Conservation (phyloP, 2,797 vertebrate genomes). For the Choloepus didactylus region DNA sequence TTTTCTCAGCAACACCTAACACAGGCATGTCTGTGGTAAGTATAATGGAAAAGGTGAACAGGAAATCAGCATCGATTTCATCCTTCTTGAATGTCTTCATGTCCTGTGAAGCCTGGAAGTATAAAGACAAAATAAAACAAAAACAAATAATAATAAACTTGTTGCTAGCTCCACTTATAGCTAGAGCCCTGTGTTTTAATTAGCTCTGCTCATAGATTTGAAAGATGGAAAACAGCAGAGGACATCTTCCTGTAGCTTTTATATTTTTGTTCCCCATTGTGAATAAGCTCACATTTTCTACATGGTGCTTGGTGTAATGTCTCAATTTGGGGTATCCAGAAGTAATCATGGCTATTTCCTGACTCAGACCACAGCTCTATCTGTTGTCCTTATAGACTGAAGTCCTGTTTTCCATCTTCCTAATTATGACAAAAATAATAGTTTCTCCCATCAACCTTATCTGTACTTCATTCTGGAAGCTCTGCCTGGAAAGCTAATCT, state of each 20-base stretch:
- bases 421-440: neutral
- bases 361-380: neutral
- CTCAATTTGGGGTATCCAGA: neutral
- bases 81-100: neutral
- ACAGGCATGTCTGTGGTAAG: fast-evolving
- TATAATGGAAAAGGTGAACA: neutral
- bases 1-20: neutral
- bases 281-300: neutral
- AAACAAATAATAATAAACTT: neutral
- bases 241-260: neutral
- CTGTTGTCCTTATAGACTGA: neutral
- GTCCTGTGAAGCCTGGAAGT: neutral
- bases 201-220: neutral
- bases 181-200: neutral
- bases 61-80: neutral
- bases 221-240: neutral
- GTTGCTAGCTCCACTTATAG: neutral
- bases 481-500: neutral
- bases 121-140: neutral
- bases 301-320: fast-evolving
- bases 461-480: neutral
- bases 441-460: neutral
- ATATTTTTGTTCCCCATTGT: neutral
- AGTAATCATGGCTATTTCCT: neutral
- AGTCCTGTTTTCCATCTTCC: neutral